phyloP scores from a whole-genome alignment of 2,113 vertebrate genomes.

The Ictidomys tridecemlineatus region DNA sequence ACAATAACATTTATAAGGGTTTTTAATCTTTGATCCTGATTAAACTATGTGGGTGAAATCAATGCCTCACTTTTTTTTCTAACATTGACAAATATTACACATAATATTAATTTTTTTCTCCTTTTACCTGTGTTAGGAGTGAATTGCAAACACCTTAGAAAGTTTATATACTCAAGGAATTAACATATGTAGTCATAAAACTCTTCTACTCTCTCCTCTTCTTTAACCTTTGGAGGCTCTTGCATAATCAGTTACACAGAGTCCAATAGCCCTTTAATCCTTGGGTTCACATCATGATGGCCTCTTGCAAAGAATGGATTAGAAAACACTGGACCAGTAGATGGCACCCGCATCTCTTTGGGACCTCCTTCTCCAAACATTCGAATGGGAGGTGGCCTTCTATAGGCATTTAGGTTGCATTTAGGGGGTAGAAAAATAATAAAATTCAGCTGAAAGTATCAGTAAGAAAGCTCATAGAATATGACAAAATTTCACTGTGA shows the following conservation, averaged over 20 bases:
- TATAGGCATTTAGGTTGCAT: neutral
- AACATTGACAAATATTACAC: neutral
- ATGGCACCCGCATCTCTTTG: neutral
- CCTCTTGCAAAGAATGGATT: neutral
- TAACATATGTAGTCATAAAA: neutral
- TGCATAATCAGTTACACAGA: accelerated
- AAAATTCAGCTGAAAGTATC: neutral
- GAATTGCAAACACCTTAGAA: neutral
- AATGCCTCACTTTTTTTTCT: neutral
- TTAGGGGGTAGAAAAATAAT: neutral
- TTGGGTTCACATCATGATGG: neutral
- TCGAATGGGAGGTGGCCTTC: neutral
- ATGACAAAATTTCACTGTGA: neutral
- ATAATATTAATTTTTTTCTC: neutral
- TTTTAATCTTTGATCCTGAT: neutral
- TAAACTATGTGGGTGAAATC: neutral
- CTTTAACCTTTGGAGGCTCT: neutral
- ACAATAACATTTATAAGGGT: neutral
- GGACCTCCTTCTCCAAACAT: neutral
- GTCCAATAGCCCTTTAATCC: neutral
- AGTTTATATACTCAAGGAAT: neutral
- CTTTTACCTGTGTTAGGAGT: neutral
- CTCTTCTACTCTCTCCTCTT: neutral
- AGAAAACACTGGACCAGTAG: neutral
- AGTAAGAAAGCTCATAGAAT: neutral